Base-by-base conservation (phyloP, 2,888 invertebrate genomes). In the Drosophila rubida region DNA sequence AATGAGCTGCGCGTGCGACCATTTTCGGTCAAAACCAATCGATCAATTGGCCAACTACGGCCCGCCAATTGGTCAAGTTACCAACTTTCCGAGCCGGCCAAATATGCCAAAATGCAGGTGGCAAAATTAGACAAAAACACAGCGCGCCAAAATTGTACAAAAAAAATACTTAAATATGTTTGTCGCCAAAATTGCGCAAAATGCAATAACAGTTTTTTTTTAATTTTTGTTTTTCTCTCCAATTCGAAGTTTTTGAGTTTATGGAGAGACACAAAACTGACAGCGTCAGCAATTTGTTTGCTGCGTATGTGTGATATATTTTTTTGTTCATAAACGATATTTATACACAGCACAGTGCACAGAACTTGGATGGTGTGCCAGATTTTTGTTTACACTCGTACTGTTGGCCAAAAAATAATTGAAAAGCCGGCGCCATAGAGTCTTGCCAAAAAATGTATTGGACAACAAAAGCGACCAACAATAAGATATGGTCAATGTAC, bases 101-200 rank as follows among this genome's bases (percentile, higher is more conserved):
- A 84, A 84, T 76, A 80, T 76, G 87, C 81, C 88, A 83, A 86
- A 75, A 86, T 78, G 81, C 84, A 86, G 86, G 88, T 86, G 86
- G 84, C 87, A 86, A 86, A 88, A 88, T 81, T 88, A 81, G 86
- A 84, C 84, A 88, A 81, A 79, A 78, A 84, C 72, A 83, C 72
- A 79, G 67, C 62, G 67, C 62, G 66, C 64, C 76, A 78, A 66
- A 59, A 67, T 57, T 32, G 54, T n/a, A 4, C 32, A 32, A 37
- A 2, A 46, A 46, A 55, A 68, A 63, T 64, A 49, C 57, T 64
- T 35, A 32, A 11, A 32, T 32, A n/a, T n/a, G 11, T 32, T 32
- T 19, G 19, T 66, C 60, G 48, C 67, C 32, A 64, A 77, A 58
- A 73, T 75, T 75, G 75, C 73, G 62, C 73, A 77, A 78, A 77